Conservation (phyloP, 92 coral and sea anemone species). For the Micromussa lordhowensis region DNA sequence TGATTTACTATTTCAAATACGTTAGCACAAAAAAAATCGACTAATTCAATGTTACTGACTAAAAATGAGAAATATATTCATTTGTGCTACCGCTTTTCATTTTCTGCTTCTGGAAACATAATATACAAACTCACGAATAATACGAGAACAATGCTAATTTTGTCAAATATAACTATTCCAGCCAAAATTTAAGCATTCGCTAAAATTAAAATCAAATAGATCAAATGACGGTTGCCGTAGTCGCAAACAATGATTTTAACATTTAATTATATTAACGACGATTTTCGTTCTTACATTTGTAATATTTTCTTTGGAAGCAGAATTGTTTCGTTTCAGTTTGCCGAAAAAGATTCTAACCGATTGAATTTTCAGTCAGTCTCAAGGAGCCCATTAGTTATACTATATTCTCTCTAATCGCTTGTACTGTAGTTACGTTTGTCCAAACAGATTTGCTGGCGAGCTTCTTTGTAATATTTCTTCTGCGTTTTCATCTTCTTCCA, state of each 20-base stretch:
- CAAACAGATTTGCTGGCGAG: slow-evolving; percentile 67
- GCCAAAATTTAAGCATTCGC: background rate
- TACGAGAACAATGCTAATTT: background rate
- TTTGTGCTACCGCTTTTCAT: background rate
- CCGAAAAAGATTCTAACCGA: background rate
- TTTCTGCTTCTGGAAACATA: background rate
- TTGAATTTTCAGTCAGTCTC: background rate
- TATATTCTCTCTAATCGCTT: background rate
- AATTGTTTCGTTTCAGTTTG: background rate
- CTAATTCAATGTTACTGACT: too few relatives aligned
- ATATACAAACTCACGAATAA: background rate
- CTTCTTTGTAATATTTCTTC: slow-evolving; percentile 66
- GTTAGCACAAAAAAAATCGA: too few relatives aligned
- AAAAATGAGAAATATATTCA: background rate
- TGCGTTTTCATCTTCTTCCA: slow-evolving; percentile 49
- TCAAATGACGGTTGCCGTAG: background rate
- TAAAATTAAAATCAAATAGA: background rate
- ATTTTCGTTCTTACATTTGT: background rate
- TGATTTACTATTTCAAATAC: too few relatives aligned
- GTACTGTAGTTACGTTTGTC: background rate
- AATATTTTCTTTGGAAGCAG: background rate
- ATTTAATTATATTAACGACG: background rate
- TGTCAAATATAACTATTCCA: background rate
- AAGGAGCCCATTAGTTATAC: background rate
- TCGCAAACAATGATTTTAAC: background rate